phyloP scores from a whole-genome alignment of 1,140 invertebrate genomes.

The Drosophila littoralis region DNA sequence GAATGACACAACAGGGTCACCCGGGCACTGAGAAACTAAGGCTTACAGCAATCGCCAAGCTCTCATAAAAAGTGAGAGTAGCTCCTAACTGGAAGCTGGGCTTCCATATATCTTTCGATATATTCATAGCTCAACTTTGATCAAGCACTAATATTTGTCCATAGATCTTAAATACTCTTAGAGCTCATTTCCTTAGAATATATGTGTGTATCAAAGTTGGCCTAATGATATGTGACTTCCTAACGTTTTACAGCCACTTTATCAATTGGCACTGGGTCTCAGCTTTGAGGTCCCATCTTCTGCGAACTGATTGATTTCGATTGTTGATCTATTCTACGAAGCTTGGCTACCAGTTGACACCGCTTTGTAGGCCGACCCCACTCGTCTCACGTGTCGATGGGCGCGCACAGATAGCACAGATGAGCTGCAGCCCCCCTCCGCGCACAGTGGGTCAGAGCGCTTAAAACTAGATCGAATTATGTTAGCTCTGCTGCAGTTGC shows the following conservation, averaged over 20 bases:
- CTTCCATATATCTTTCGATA: background rate
- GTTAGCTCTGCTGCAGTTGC: background rate
- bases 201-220: background rate
- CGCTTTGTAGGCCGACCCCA: slow-evolving; percentile 33
- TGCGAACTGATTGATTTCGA: slow-evolving; percentile 52
- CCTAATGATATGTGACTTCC: slow-evolving; percentile 29
- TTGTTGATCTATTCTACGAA: slow-evolving; percentile 45
- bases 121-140: background rate
- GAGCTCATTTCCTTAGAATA: slow-evolving; percentile 8
- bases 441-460: slow-evolving; percentile 13
- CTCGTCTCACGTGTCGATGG: slow-evolving; percentile 51
- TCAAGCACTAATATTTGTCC: too few relatives aligned
- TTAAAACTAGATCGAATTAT: slow-evolving; percentile 6
- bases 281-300: slow-evolving; percentile 11
- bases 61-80: too few relatives aligned
- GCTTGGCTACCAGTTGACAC: slow-evolving; percentile 47
- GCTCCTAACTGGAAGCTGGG: too few relatives aligned
- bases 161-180: background rate
- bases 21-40: too few relatives aligned
- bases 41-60: too few relatives aligned
- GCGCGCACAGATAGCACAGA: slow-evolving; percentile 19
- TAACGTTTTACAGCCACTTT: slow-evolving; percentile 19
- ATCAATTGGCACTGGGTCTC: slow-evolving; percentile 6
- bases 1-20: slow-evolving; percentile 23
- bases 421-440: background rate